Evolutionary conservation across 2,113 vertebrate genomes (phyloP), one percentile per base, ranked within the genome.

Genomic region (Bambusicola thoracicus): DNA sequence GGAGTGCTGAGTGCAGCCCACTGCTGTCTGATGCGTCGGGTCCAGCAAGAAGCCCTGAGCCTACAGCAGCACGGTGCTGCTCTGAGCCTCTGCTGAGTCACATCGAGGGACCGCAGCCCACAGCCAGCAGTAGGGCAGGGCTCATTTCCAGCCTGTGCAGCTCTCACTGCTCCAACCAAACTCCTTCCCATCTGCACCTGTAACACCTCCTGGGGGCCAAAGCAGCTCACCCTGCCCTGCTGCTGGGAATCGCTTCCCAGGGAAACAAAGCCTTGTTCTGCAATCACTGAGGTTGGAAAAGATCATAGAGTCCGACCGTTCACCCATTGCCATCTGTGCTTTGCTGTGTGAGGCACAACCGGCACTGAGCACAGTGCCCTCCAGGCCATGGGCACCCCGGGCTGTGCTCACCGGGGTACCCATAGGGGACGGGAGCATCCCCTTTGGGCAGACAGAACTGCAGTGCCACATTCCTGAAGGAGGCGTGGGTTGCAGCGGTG

Each of bases 71-170:
- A 29, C 4, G 8, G 41, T 10, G 7, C 49, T 40, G 72, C 65
- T 25, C 63, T 68, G 82, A 92, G 63, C 75, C 43, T 81, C 72
- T 92, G 94, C 91, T 93, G 93, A 94, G 88, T 94, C 95, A 95
- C 80, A 36, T 13, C 87, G 32, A 59, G 76, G 67, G 58, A 76
- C 89, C 0, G 68, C 94, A 91, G 66, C 92, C 80, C 53, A n/a
- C 44, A 5, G 70, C 92, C 86, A 87, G 5, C 11, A 66, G 68
- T 16, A 61, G 29, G 36, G 30, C 1, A 51, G 49, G 75, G 82
- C 81, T 38, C 1, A 2, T 55, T 61, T 44, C 86, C 76, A 2
- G 1, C 58, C 81, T 21, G 27, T 36, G 78, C 36, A 90, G 65
- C 72, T 1, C 76, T 51, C 30, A 0, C 55, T 83, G 68, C 80